Conservation (phyloP, 2,113 vertebrate genomes). For the Dipodomys merriami region DNA sequence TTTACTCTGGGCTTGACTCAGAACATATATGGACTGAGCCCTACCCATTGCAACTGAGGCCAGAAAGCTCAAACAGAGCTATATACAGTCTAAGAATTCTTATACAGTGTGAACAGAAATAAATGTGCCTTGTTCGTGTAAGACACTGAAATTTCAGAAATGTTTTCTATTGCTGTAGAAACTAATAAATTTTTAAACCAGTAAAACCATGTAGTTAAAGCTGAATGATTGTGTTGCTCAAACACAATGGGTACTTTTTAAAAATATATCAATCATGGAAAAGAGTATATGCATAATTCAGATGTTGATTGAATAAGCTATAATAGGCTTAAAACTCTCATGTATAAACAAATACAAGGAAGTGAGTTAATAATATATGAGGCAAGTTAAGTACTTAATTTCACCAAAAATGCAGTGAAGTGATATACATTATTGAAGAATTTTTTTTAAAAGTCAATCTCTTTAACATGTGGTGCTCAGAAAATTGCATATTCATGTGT, state of each 20-base stretch:
- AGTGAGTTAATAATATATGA: not conserved
- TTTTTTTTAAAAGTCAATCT: not conserved
- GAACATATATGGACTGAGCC: not conserved
- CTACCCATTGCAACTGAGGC: not conserved
- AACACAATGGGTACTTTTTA: not conserved
- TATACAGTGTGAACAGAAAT: not conserved
- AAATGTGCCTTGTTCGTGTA: not conserved
- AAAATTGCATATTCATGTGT: no score
- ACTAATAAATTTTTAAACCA: slow-evolving; percentile 32
- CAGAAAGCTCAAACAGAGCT: not conserved
- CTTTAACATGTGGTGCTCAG: no score
- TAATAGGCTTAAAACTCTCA: not conserved
- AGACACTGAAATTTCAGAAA: slow-evolving; percentile 1
- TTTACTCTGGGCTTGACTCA: not conserved
- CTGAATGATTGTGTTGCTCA: not conserved
- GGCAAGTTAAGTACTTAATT: not conserved
- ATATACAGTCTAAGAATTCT: not conserved
- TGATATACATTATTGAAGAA: not conserved
- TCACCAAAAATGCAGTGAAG: not conserved
- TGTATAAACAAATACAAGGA: slow-evolving; percentile 14
- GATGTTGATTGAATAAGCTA: slow-evolving; percentile 6
- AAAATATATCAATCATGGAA: no score
- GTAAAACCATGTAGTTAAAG: slow-evolving; percentile 1
- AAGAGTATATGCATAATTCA: not conserved
- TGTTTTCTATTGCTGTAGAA: not conserved